These are phyloP conservation scores for Chrysocyon brachyurus DNA, from an alignment of 2,797 vertebrate species.

Conservation along the genomic window DNA sequence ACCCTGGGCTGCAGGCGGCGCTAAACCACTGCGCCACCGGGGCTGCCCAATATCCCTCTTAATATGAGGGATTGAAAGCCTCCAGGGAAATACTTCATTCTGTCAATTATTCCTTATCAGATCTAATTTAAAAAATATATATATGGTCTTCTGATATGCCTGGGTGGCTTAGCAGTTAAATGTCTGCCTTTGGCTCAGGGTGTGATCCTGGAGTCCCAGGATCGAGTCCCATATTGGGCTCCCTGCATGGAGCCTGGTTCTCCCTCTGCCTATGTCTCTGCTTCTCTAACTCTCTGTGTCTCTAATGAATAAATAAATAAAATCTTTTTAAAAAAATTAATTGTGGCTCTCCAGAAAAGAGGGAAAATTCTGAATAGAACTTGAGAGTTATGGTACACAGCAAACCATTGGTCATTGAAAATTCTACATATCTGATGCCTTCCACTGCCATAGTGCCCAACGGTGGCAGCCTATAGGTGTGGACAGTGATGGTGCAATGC, in stretches of 20 bases:
- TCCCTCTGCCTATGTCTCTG: too few relatives aligned
- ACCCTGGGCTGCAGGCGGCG: too few relatives aligned
- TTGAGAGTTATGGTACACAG: background rate
- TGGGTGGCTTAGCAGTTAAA: too few relatives aligned
- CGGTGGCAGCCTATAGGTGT: fast-evolving
- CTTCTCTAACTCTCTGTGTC: too few relatives aligned
- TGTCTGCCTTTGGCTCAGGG: too few relatives aligned
- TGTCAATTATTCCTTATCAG: background rate
- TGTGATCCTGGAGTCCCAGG: too few relatives aligned
- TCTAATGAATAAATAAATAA: too few relatives aligned
- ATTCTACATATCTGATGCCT: background rate
- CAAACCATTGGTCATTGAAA: background rate
- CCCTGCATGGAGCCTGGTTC: too few relatives aligned
- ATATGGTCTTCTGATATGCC: too few relatives aligned
- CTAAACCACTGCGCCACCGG: too few relatives aligned
- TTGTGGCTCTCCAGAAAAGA: background rate
- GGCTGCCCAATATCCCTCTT: background rate
- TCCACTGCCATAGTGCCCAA: fast-evolving
- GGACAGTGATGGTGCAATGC: fast-evolving
- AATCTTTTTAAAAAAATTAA: background rate
- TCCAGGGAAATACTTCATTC: background rate
- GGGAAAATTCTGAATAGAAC: background rate
- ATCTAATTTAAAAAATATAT: background rate
- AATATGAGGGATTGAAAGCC: background rate
- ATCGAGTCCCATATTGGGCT: too few relatives aligned